phyloP scores from a whole-genome alignment of 1,140 invertebrate species.

The Chlorops oryzae region DNA sequence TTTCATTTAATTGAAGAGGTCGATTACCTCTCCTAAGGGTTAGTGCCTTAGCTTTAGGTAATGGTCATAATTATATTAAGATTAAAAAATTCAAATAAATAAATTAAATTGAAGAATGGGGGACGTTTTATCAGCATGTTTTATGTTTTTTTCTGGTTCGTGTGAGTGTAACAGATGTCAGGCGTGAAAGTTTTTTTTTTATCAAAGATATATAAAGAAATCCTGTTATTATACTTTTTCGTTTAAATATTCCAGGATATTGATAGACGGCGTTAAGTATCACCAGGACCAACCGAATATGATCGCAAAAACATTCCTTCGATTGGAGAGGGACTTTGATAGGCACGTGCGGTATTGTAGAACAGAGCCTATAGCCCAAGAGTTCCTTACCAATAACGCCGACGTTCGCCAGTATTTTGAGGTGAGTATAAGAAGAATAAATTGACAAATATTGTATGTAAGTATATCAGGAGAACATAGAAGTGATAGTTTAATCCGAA shows the following conservation, averaged over 20 bases:
- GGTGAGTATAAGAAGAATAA: too few species aligned
- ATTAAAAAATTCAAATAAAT: background rate
- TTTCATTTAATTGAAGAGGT: too few species aligned
- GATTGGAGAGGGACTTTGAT: slow-evolving; percentile 88
- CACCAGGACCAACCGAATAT: slow-evolving; percentile 82
- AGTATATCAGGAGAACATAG: background rate
- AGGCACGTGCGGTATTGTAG: slow-evolving; percentile 85
- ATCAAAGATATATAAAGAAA: background rate
- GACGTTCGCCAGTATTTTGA: slow-evolving; percentile 73
- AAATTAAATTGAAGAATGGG: background rate
- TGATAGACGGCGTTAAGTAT: slow-evolving; percentile 89
- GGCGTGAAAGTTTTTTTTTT: background rate
- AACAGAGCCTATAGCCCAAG: slow-evolving; percentile 77
- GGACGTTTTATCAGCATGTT: too few species aligned
- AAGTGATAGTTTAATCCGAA: background rate
- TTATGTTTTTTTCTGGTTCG: background rate
- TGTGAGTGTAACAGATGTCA: background rate
- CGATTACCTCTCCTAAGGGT: too few species aligned
- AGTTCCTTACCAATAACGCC: slow-evolving; percentile 65
- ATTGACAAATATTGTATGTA: background rate
- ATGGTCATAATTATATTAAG: slow-evolving; percentile 8
- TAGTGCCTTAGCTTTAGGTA: too few species aligned
- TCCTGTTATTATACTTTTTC: slow-evolving; percentile 7
- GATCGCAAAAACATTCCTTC: slow-evolving; percentile 78
- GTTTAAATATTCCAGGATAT: slow-evolving; percentile 59